These are phyloP conservation scores for Notothenia coriiceps DNA, from an alignment of 2,113 vertebrate species.

Conservation along the genomic window DNA sequence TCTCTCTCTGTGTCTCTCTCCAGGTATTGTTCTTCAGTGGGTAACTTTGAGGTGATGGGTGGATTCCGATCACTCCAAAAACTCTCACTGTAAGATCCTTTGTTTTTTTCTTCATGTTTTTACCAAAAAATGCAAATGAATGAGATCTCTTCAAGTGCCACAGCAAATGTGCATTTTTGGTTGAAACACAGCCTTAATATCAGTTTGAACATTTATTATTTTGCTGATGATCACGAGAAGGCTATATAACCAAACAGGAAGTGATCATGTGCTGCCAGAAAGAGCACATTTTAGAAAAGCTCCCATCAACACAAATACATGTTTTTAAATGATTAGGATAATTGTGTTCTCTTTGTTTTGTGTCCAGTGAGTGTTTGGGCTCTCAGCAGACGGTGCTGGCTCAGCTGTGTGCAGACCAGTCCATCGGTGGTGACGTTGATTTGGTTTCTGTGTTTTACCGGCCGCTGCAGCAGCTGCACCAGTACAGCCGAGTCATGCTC, in stretches of 20 bases:
- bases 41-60: constrained; percentile 95
- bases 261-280: neutral
- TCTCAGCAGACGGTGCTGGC: constrained; percentile 87
- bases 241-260: neutral
- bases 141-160: neutral
- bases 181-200: neutral
- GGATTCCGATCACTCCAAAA: constrained; percentile 93
- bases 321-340: too few relatives aligned
- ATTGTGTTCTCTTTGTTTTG: neutral
- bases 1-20: constrained; percentile 35
- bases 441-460: constrained; percentile 90
- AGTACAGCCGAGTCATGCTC: constrained; percentile 90
- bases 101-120: neutral
- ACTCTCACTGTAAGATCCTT: constrained; percentile 89
- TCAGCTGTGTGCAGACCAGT: constrained; percentile 83
- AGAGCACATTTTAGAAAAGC: neutral
- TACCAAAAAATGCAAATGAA: neutral
- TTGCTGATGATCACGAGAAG: neutral
- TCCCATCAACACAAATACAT: neutral
- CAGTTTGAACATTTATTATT: too few relatives aligned
- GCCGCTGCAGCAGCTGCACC: constrained; percentile 91
- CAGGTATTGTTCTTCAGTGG: constrained; percentile 91
- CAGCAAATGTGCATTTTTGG: neutral
- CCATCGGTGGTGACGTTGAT: constrained; percentile 81
- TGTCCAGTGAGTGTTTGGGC: constrained; percentile 88